These are phyloP conservation scores for Craniophora ligustri DNA, from an alignment of 2,888 invertebrate genomes.

Conservation along the genomic window DNA sequence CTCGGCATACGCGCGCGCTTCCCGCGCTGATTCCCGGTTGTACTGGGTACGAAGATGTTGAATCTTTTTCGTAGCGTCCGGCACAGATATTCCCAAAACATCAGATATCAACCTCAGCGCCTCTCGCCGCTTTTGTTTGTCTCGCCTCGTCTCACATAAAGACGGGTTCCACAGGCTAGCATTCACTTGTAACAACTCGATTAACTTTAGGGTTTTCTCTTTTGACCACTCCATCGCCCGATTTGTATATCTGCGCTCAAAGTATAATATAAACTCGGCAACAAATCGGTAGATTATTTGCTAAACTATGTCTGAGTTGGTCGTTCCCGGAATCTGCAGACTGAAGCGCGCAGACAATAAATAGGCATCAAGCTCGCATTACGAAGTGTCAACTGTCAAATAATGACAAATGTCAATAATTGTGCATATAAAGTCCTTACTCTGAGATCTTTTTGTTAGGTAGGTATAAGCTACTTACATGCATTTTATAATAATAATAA, in stretches of 20 bases:
- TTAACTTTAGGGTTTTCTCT: constrained; percentile 82
- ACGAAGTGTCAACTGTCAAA: too few species aligned
- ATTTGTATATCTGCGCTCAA: constrained; percentile 51
- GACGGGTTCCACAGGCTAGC: constrained; percentile 81
- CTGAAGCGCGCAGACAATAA: too few species aligned
- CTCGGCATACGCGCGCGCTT: constrained; percentile 82
- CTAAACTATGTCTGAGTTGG: constrained; percentile 42
- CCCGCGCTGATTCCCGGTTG: constrained; percentile 88
- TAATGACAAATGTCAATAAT: constrained; percentile 22
- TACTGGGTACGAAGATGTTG: constrained; percentile 90
- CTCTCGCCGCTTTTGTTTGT: constrained; percentile 83
- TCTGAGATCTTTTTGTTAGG: too few species aligned
- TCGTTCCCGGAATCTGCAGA: background rate
- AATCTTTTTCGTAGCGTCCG: constrained; percentile 89
- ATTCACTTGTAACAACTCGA: constrained; percentile 81
- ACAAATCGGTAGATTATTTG: constrained; percentile 72
- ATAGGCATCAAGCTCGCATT: too few species aligned
- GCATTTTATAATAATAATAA: too few species aligned
- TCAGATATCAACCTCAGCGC: constrained; percentile 79
- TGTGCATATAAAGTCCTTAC: too few species aligned
- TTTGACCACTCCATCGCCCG: constrained; percentile 84
- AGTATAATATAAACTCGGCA: constrained; percentile 63
- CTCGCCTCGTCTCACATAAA: constrained; percentile 77
- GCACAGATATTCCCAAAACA: constrained; percentile 73
- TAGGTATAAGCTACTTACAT: too few species aligned